Conservation (phyloP, 2,797 vertebrate species). For the Sphenodon punctatus region DNA sequence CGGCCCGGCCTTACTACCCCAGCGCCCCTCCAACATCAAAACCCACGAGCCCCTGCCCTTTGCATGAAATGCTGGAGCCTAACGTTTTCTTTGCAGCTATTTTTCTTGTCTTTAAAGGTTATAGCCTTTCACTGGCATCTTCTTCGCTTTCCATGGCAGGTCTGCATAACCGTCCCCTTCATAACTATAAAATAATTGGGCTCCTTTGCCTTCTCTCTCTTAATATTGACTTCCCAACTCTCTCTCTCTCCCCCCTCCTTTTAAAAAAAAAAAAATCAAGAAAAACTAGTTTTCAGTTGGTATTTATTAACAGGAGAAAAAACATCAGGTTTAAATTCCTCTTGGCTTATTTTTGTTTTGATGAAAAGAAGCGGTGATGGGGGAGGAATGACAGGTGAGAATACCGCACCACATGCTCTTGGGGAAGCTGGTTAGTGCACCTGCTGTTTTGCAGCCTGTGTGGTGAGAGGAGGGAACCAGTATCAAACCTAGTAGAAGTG, state of each 20-base stretch:
- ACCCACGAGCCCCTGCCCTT: too few species aligned
- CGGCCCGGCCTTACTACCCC: too few species aligned
- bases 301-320: slow-evolving; percentile 40
- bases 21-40: too few species aligned
- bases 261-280: slow-evolving; percentile 32
- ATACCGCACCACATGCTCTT: not conserved
- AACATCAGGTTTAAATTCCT: slow-evolving; percentile 37
- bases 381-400: not conserved
- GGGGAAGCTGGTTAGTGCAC: not conserved
- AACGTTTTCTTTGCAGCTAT: not conserved
- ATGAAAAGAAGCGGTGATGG: not conserved
- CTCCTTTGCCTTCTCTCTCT: not conserved
- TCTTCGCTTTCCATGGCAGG: not conserved
- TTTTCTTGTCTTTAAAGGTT: slow-evolving; percentile 21
- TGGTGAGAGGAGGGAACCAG: not conserved
- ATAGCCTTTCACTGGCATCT: not conserved
- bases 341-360: slow-evolving; percentile 41
- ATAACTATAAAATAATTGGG: not conserved
- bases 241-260: not conserved
- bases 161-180: not conserved
- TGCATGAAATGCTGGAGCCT: too few species aligned
- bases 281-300: slow-evolving; percentile 54
- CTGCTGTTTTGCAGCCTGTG: not conserved
- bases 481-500: not conserved
- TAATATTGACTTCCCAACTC: not conserved